Evolutionary conservation across 2,113 vertebrate species (phyloP), one percentile per base, ranked within the genome.

Genomic region (Ceyx margarethae): DNA sequence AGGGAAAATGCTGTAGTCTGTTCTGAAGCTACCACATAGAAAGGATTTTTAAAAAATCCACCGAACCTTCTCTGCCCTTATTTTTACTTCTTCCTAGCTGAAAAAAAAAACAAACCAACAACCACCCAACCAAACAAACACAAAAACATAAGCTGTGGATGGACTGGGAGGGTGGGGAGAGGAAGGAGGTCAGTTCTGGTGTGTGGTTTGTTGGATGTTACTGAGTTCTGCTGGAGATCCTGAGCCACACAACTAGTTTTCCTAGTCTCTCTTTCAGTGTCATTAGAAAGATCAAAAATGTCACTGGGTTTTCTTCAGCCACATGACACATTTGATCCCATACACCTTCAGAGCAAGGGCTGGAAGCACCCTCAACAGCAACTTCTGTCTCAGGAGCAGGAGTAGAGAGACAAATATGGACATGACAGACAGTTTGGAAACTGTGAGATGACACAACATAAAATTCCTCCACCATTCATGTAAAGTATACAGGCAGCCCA

Each of bases 201-300:
- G 4, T 50, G 81, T 71, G 84, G 77, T 53, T 87, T 68, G 28
- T 40, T 68, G 72, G 68, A 45, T 65, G 69, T 50, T 65, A 29
- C 7, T 60, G 48, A 53, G 77, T 45, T 64, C 73, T 84, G 23
- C 57, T 35, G 43, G 56, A 74, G 26, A 14, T 89, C 86, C 69
- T 68, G 69, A 92, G 84, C 81, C 86, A 75, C 84, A 40, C 10
- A 5, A 60, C 87, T 84, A 3, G 66, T 93, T 86, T 56, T 90
- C 77, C 86, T 60, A 13, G 90, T 86, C 76, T 91, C 11, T 1
- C 56, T 74, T 91, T 68, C 53, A 64, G 61, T 16, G 77, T 84
- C 78, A 91, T 89, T 81, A 93, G 26, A 79, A 93, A 60, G 89
- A 94, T 90, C 57, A 94, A 88, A 95, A 96, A 80, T 25, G 28